Evolutionary conservation across 2,113 vertebrate species (phyloP).

Genomic region (Oncorhynchus gorbuscha): DNA sequence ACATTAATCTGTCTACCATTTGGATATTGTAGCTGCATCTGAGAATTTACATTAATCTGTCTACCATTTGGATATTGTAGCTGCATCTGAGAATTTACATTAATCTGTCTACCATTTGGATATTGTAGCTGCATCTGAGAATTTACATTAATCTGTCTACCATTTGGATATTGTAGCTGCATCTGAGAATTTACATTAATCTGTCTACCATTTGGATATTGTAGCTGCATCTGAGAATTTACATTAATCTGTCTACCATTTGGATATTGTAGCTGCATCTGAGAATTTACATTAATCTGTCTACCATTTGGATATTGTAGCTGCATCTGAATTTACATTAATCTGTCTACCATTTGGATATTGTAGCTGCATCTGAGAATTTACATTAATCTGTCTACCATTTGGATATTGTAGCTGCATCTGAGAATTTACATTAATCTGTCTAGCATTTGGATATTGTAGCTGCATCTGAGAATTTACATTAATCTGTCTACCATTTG

Average conservation of each 20-base stretch:
- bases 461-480: background rate
- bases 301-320: background rate
- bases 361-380: slow-evolving; percentile 1
- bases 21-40: background rate
- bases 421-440: slow-evolving; percentile 6
- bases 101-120: background rate
- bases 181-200: no score
- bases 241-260: background rate
- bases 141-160: slow-evolving; percentile 4
- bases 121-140: background rate
- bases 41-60: slow-evolving; percentile 5
- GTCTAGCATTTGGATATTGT: background rate
- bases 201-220: background rate
- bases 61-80: background rate
- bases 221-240: slow-evolving; percentile 3
- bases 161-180: background rate
- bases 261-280: background rate
- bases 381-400: no score
- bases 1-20: no score
- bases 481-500: no score
- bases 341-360: background rate
- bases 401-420: background rate
- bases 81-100: slow-evolving; percentile 3
- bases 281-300: no score
- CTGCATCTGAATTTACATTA: slow-evolving; percentile 8